phyloP scores from a whole-genome alignment of 1,140 invertebrate species.

The Lasaia peninsularis region DNA sequence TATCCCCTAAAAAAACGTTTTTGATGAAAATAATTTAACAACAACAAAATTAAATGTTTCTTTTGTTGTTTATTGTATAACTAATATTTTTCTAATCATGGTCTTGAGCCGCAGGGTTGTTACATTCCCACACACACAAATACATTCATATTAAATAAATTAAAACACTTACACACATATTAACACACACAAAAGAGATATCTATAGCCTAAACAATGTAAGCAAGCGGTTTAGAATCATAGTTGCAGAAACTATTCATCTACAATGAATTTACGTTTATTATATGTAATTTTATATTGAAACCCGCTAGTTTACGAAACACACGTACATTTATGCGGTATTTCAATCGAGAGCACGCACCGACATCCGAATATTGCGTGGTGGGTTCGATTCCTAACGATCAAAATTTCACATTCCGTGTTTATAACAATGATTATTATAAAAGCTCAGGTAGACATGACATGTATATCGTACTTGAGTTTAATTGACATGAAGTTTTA shows the following conservation, averaged over 20 bases:
- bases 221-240: neutral
- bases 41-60: too few relatives aligned
- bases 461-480: neutral
- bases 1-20: too few relatives aligned
- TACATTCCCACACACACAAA: too few relatives aligned
- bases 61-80: too few relatives aligned
- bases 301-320: slow-evolving; percentile 9
- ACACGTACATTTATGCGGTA: slow-evolving; percentile 21
- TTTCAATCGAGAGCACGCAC: slow-evolving; percentile 28
- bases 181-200: too few relatives aligned
- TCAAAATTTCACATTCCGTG: slow-evolving; percentile 58
- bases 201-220: neutral
- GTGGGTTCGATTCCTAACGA: slow-evolving; percentile 40
- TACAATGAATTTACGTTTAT: slow-evolving; percentile 9
- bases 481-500: neutral
- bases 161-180: too few relatives aligned
- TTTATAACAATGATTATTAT: slow-evolving; percentile 22
- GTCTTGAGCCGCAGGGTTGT: too few relatives aligned
- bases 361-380: slow-evolving; percentile 33
- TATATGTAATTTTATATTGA: slow-evolving; percentile 8
- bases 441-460: neutral
- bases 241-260: neutral
- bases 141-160: too few relatives aligned
- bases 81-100: too few relatives aligned
- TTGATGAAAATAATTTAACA: too few relatives aligned